Evolutionary conservation across 2,797 vertebrate species (phyloP), one percentile per base, ranked within the genome.

Genomic region (Ctenopoma multispine): DNA sequence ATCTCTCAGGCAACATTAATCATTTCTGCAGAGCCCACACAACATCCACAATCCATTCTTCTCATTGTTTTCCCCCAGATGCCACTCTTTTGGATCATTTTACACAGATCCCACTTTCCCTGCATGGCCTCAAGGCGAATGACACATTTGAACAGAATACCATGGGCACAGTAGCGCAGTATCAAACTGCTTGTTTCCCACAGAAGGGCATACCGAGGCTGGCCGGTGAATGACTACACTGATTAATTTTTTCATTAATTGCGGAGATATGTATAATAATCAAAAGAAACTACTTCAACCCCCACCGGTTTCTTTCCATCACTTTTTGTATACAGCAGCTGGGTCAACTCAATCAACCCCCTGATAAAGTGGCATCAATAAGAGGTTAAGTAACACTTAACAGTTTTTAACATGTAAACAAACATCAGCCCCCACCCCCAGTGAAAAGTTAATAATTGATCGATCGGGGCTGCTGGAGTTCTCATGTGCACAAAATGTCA

Each of bases 61-160:
- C 63, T 74, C 53, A 51, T 81, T 81, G 63, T 80, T 70, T 62
- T 21, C 47, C 31, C 75, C 58, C 55, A 54, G 62, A 80, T 74
- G 68, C 79, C 41, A 80, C 69, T 78, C 63, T 69, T 75, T 74
- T 57, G 63, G 67, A 76, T 74, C 79, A 54, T 76, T 73, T 44
- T 76, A 77, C 85, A 75, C 5, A 56, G 83, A 85, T 83, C 81
- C 80, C 77, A 83, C 83, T 75, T 84, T 72, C 75, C 80, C 73
- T 80, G 75, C 66, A 64, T 18, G 69, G 77, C 77, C 84, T 85
- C 34, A 4, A 80, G 87, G 79, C 77, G 24, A 49, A 56, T 67
- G 73, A 84, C 69, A 83, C 74, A 87, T 84, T 84, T 36, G 40
- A 81, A 69, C 73, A 59, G 70, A 81, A 61, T 27, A 65, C 49